phyloP scores from a whole-genome alignment of 2,888 invertebrate species.

The Subacronicta megacephala region DNA sequence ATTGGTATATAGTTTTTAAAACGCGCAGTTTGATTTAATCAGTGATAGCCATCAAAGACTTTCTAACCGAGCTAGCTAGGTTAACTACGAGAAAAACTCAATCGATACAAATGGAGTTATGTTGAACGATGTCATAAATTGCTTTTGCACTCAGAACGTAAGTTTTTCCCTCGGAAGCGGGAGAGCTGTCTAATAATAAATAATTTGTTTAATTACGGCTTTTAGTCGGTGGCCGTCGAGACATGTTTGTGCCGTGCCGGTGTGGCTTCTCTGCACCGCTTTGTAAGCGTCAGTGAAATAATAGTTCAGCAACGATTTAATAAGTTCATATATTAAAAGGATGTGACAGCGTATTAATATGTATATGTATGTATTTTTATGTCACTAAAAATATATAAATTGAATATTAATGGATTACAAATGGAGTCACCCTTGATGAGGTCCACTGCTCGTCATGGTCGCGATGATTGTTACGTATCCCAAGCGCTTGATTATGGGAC shows the following conservation, averaged over 20 bases:
- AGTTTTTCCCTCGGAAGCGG: constrained; percentile 74
- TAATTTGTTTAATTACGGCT: constrained; percentile 87
- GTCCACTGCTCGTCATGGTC: no score
- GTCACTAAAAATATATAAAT: no score
- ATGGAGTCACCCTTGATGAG: no score
- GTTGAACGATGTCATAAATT: constrained; percentile 73
- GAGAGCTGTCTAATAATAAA: constrained; percentile 83
- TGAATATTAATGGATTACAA: no score
- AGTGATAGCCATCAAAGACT: constrained; percentile 43
- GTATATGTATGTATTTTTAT: no score
- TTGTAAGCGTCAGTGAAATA: constrained; percentile 3
- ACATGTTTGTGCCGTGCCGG: constrained; percentile 52
- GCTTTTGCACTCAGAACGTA: constrained; percentile 68
- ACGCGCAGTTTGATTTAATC: constrained; percentile 39
- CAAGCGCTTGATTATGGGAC: no score
- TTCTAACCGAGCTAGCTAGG: constrained; percentile 44
- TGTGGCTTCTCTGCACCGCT: constrained; percentile 43
- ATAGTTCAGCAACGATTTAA: constrained; percentile 18
- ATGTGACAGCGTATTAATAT: no score
- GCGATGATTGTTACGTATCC: no score
- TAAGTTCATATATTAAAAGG: constrained; percentile 1
- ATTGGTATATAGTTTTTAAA: constrained; percentile 12
- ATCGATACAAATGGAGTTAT: constrained; percentile 75
- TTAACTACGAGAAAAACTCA: constrained; percentile 64
- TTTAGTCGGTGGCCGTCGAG: constrained; percentile 74